phyloP scores from a whole-genome alignment of 2,888 invertebrate genomes.

The Heteromurus nitidus region DNA sequence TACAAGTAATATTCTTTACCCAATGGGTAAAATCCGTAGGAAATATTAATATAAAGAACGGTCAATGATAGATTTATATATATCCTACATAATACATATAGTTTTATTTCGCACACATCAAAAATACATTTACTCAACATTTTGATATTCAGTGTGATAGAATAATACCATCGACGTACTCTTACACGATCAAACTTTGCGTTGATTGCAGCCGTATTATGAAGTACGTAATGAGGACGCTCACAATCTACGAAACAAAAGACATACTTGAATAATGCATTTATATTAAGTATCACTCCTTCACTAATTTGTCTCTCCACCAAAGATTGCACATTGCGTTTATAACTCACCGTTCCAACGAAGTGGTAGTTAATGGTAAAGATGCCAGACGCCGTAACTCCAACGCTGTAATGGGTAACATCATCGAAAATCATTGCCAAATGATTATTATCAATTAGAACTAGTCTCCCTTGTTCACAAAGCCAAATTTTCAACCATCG shows the following conservation, averaged over 20 bases:
- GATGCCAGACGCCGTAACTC: slow-evolving; percentile 44
- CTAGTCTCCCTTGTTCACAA: slow-evolving; percentile 8
- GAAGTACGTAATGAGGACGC: slow-evolving; percentile 46
- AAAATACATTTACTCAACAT: too few relatives aligned
- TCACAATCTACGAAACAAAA: slow-evolving; percentile 18
- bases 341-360: slow-evolving; percentile 30
- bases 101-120: too few relatives aligned
- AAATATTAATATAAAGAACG: too few relatives aligned
- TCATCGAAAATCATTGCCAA: slow-evolving; percentile 36
- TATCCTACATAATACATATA: too few relatives aligned
- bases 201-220: slow-evolving; percentile 37
- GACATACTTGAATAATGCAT: background rate
- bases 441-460: slow-evolving; percentile 26
- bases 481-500: slow-evolving; percentile 44
- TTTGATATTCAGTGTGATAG: too few relatives aligned
- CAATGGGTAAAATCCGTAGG: too few relatives aligned
- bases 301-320: too few relatives aligned
- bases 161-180: too few relatives aligned
- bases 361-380: slow-evolving; percentile 41
- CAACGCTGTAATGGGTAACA: slow-evolving; percentile 15
- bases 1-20: too few relatives aligned
- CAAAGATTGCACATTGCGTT: background rate
- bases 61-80: too few relatives aligned
- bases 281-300: too few relatives aligned
- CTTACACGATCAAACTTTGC: background rate